Conservation (phyloP, 2,113 vertebrate species). For the Gallinago jamesoni region DNA sequence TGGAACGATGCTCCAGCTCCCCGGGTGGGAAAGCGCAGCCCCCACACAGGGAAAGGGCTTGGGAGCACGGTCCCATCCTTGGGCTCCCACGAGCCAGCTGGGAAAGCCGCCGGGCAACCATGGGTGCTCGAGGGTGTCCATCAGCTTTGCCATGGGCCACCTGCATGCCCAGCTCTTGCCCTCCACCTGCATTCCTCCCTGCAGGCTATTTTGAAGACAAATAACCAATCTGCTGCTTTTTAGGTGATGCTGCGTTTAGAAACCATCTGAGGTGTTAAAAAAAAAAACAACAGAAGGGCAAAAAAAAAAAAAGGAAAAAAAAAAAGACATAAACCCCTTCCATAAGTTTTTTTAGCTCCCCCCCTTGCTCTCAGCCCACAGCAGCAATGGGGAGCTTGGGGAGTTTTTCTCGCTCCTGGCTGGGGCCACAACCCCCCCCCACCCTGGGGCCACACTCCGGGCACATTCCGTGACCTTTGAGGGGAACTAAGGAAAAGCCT, state of each 20-base stretch:
- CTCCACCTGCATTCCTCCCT: background rate
- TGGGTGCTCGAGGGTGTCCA: background rate
- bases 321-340: background rate
- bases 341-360: background rate
- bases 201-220: background rate
- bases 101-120: background rate
- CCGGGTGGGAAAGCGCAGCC: accelerated
- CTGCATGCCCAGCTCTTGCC: background rate
- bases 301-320: accelerated
- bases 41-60: accelerated
- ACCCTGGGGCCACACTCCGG: accelerated
- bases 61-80: accelerated
- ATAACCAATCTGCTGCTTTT: background rate
- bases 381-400: background rate
- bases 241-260: background rate
- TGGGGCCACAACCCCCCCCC: background rate
- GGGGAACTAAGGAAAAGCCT: background rate
- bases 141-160: background rate
- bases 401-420: background rate
- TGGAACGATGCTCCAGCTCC: accelerated
- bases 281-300: no score
- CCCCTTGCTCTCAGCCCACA: accelerated
- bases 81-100: accelerated
- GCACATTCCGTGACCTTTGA: accelerated
- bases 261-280: background rate